Evolutionary conservation across 1,140 invertebrate species (phyloP).

Genomic region (Megalopta genalis): DNA sequence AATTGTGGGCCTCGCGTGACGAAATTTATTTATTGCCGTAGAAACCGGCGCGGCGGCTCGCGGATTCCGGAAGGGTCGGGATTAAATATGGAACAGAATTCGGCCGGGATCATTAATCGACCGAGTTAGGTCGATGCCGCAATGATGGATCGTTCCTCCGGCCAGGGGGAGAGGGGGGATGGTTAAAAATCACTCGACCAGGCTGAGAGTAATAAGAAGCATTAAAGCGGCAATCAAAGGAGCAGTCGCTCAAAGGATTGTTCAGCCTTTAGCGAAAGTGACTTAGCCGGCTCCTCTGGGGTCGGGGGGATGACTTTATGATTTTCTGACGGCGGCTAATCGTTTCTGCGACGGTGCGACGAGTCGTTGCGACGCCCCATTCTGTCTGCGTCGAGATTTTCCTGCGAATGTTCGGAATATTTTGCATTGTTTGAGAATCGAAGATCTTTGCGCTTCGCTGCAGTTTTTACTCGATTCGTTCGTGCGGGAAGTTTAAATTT

Average conservation of each 20-base stretch:
- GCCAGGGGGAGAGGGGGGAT: too few relatives aligned
- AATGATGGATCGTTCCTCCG: conserved; percentile 28
- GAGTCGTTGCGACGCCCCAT: too few relatives aligned
- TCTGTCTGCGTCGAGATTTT: too few relatives aligned
- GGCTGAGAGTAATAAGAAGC: conserved; percentile 23
- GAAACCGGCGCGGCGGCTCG: conserved; percentile 44
- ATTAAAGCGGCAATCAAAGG: conserved; percentile 31
- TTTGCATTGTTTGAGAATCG: too few relatives aligned
- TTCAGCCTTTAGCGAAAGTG: background rate
- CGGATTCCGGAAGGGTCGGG: conserved; percentile 22
- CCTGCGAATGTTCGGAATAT: too few relatives aligned
- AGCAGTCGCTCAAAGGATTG: conserved; percentile 16
- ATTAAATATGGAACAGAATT: conserved; percentile 54
- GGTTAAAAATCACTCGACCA: conserved; percentile 34
- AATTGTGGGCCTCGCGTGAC: conserved; percentile 73
- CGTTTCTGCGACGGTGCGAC: background rate
- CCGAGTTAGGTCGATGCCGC: conserved; percentile 26
- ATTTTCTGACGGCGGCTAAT: background rate
- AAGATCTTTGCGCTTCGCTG: too few relatives aligned
- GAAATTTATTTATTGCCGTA: conserved; percentile 75
- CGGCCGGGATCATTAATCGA: conserved; percentile 34
- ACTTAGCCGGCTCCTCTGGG: background rate
- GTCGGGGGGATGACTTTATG: background rate
- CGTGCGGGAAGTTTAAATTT: too few relatives aligned
- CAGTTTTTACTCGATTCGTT: too few relatives aligned